These are phyloP conservation scores for Drosophila nr. perissopoda DNA, from an alignment of 2,888 invertebrate genomes.

Conservation along the genomic window DNA sequence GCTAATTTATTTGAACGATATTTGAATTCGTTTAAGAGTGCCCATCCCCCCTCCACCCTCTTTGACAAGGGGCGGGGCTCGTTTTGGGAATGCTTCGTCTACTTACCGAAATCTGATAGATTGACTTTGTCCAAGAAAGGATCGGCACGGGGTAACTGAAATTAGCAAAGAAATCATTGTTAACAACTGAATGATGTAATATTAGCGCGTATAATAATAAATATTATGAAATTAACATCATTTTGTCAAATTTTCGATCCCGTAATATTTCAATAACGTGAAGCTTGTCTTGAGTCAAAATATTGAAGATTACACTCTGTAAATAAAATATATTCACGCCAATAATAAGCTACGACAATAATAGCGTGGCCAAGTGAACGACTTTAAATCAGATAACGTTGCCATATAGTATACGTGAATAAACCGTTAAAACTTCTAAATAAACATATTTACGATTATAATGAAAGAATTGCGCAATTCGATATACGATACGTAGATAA, in stretches of 20 bases:
- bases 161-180: conserved; percentile 68
- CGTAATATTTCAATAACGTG: background rate
- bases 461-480: conserved; percentile 1
- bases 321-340: background rate
- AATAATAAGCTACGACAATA: background rate
- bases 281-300: background rate
- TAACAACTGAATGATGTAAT: background rate
- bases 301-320: background rate
- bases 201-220: background rate
- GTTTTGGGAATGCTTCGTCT: background rate
- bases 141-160: conserved; percentile 95
- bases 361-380: background rate
- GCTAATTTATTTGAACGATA: conserved; percentile 57
- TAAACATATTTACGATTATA: conserved; percentile 5
- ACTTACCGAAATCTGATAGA: conserved; percentile 91
- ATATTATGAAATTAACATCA: background rate
- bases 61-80: background rate
- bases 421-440: background rate
- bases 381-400: background rate
- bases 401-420: background rate
- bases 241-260: background rate
- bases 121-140: conserved; percentile 95
- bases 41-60: background rate
- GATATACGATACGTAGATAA: conserved; percentile 20
- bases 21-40: conserved; percentile 32